These are phyloP conservation scores for Pectinophora gossypiella DNA, from an alignment of 1,140 invertebrate species.

Conservation along the genomic window DNA sequence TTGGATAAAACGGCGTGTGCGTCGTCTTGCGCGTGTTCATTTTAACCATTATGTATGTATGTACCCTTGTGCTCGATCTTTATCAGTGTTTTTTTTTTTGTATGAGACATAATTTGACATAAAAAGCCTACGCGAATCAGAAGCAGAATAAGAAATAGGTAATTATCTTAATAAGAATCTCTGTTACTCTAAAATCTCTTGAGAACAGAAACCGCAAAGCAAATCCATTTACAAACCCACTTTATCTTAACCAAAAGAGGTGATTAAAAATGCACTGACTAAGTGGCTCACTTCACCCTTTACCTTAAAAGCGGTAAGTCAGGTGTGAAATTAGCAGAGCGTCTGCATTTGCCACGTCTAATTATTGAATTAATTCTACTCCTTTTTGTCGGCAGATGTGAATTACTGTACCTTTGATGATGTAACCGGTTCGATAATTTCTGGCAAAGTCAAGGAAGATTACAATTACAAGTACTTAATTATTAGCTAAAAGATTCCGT, in stretches of 20 bases:
- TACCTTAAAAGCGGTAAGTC: conserved; percentile 40
- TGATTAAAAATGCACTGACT: conserved; percentile 54
- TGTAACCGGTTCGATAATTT: conserved; percentile 13
- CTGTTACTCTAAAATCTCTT: too few species aligned
- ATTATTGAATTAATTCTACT: conserved; percentile 52
- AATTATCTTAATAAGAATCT: too few species aligned
- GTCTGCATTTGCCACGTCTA: conserved; percentile 52
- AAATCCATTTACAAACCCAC: neutral
- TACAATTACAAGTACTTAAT: too few species aligned
- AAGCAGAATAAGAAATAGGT: too few species aligned
- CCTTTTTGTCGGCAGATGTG: conserved; percentile 25
- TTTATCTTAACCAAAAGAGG: conserved; percentile 10
- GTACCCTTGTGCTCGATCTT: too few species aligned
- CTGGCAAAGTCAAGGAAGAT: conserved; percentile 2
- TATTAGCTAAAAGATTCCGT: too few species aligned
- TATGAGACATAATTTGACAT: too few species aligned
- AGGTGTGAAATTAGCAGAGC: conserved; percentile 60
- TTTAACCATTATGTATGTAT: too few species aligned
- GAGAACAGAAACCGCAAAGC: neutral
- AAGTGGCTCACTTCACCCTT: conserved; percentile 28
- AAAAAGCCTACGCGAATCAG: too few species aligned
- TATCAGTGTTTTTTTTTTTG: too few species aligned
- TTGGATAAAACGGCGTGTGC: too few species aligned
- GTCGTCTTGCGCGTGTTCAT: too few species aligned
- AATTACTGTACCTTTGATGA: conserved; percentile 45